These are phyloP conservation scores for Linnaemya vulpina DNA, from an alignment of 2,888 invertebrate species.

Conservation along the genomic window DNA sequence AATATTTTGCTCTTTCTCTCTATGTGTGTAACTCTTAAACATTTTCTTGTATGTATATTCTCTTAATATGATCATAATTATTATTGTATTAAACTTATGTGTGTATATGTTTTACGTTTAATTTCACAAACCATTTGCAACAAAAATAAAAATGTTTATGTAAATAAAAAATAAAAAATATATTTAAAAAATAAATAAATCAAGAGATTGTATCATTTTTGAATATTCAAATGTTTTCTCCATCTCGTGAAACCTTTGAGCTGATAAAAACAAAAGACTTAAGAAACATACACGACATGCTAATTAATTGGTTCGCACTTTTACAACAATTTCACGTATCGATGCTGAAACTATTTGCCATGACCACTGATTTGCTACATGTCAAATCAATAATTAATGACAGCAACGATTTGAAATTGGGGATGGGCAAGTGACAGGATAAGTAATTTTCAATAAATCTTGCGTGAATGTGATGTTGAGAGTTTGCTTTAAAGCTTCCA, in stretches of 20 bases:
- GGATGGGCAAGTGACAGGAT: neutral
- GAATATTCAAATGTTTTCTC: no score
- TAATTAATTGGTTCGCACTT: constrained; percentile 4
- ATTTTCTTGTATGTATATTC: constrained; percentile 39
- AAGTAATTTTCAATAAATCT: no score
- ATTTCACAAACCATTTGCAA: constrained; percentile 74
- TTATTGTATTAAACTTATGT: constrained; percentile 72
- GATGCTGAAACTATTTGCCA: constrained; percentile 32
- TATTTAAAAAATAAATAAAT: constrained; percentile 43
- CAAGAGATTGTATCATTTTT: neutral
- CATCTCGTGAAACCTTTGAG: neutral
- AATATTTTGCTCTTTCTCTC: constrained; percentile 56
- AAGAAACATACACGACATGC: constrained; percentile 26
- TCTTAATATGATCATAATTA: constrained; percentile 58
- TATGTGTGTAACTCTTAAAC: constrained; percentile 40
- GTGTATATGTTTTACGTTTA: constrained; percentile 73
- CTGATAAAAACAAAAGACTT: constrained; percentile 48
- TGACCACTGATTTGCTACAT: constrained; percentile 57
- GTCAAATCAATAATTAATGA: constrained; percentile 60
- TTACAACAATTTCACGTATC: constrained; percentile 9
- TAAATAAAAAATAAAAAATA: constrained; percentile 71
- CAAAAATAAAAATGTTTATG: constrained; percentile 76
- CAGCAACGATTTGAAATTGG: neutral
- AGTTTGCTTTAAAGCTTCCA: no score
- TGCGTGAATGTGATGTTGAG: no score